Evolutionary conservation across 2,888 invertebrate species (phyloP).

Genomic region (Hydrotaea diabolus): DNA sequence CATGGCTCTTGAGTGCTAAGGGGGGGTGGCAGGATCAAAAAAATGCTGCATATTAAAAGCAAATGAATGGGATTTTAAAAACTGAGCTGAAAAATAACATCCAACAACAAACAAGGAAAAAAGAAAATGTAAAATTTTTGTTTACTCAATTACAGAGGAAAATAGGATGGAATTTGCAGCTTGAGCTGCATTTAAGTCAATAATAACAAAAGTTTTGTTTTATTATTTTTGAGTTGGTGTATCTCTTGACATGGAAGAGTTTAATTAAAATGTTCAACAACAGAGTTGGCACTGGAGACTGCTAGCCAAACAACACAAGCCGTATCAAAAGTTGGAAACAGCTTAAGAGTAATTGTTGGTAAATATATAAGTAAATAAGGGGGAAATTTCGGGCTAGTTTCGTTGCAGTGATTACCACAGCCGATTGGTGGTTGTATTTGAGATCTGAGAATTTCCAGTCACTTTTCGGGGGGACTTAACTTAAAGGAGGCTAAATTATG

Average conservation of each 20-base stretch:
- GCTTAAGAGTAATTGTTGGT: too few species aligned
- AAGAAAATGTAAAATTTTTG: not conserved
- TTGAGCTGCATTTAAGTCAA: conserved; percentile 20
- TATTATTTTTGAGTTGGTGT: not conserved
- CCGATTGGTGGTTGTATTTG: too few species aligned
- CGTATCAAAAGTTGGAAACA: too few species aligned
- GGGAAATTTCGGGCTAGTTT: too few species aligned
- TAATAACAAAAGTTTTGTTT: conserved; percentile 16
- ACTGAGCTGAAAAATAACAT: not conserved
- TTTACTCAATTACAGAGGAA: not conserved
- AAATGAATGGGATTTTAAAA: conserved; percentile 10
- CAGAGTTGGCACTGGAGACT: too few species aligned
- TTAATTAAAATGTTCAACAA: conserved; percentile 6
- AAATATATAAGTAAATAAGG: too few species aligned
- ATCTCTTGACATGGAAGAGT: too few species aligned
- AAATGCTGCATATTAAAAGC: not conserved
- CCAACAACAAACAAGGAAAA: not conserved
- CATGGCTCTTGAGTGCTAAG: not conserved
- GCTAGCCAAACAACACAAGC: too few species aligned
- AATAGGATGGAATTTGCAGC: not conserved
- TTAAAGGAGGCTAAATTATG: too few species aligned
- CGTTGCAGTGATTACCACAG: too few species aligned
- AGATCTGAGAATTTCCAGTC: too few species aligned
- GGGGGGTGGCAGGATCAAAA: not conserved
- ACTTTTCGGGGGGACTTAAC: too few species aligned